Percentiles rank a stretch among this genome's conserved stretches.
Conservation (phyloP, 2,113 vertebrate genomes). For the Notechis scutatus region DNA sequence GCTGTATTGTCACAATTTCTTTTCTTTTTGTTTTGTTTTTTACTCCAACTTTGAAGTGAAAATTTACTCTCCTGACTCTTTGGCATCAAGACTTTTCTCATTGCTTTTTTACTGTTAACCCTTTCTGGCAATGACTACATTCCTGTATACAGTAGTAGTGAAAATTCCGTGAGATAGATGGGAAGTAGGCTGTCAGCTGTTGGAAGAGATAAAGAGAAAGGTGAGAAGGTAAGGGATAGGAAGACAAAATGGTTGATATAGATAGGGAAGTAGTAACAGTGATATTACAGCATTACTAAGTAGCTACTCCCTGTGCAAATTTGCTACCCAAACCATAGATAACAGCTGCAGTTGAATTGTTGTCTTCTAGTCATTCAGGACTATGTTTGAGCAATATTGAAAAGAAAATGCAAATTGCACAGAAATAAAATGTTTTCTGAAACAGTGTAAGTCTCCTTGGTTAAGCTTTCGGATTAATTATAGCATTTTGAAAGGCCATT, state of each 20-base stretch:
- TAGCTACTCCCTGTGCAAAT: background rate
- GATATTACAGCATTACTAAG: background rate
- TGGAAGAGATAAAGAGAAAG: background rate
- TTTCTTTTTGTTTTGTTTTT: background rate
- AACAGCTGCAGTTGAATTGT: background rate
- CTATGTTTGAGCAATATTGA: background rate
- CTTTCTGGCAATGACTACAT: background rate
- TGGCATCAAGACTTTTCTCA: background rate
- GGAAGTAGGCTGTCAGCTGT: background rate
- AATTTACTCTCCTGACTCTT: background rate
- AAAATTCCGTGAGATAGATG: background rate
- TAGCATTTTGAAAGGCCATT: background rate
- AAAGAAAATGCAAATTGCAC: background rate
- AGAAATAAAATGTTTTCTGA: background rate
- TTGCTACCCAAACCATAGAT: background rate
- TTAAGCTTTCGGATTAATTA: background rate
- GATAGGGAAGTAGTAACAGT: background rate
- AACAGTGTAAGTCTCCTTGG: background rate
- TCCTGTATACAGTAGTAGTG: background rate
- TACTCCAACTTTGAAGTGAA: background rate
- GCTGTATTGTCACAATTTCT: background rate
- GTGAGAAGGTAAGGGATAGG: background rate
- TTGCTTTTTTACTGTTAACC: background rate
- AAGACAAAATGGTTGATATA: background rate
- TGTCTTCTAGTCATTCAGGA: background rate